Conservation (phyloP, 2,113 vertebrate species). For the Thamnophis sirtalis region DNA sequence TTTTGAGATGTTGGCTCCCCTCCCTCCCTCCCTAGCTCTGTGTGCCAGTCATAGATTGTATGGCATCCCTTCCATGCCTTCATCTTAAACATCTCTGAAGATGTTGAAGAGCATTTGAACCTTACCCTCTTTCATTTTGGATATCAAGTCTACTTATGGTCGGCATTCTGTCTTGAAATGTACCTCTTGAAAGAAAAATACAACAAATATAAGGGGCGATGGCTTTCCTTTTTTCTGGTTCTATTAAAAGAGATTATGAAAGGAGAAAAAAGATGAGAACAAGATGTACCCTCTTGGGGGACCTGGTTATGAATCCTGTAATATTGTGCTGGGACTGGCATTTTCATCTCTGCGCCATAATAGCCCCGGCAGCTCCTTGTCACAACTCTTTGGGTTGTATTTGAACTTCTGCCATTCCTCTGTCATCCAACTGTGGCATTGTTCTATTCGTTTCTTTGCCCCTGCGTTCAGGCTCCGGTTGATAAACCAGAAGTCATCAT, state of each 20-base stretch:
- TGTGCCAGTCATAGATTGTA: not conserved
- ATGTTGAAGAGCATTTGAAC: not conserved
- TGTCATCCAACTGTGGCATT: not conserved
- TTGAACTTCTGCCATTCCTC: not conserved
- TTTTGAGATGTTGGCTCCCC: not conserved
- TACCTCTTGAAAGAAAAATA: not conserved
- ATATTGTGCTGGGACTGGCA: not conserved
- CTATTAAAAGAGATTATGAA: conserved; percentile 6
- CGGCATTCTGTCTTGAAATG: not conserved
- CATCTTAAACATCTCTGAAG: not conserved
- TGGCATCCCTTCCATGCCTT: not conserved
- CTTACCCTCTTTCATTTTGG: not conserved
- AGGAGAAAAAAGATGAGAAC: not conserved
- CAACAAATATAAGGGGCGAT: not conserved
- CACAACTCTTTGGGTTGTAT: not conserved
- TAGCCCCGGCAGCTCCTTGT: not conserved
- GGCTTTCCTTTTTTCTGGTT: not conserved
- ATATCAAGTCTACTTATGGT: not conserved
- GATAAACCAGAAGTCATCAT: not conserved
- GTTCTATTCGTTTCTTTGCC: not conserved
- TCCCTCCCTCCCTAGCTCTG: not conserved
- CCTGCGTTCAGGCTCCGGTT: not conserved
- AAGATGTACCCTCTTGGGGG: not conserved
- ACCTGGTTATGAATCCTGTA: not conserved
- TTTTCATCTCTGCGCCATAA: not conserved